Base-by-base conservation (phyloP, 1,140 invertebrate genomes). In the Atta texana region DNA sequence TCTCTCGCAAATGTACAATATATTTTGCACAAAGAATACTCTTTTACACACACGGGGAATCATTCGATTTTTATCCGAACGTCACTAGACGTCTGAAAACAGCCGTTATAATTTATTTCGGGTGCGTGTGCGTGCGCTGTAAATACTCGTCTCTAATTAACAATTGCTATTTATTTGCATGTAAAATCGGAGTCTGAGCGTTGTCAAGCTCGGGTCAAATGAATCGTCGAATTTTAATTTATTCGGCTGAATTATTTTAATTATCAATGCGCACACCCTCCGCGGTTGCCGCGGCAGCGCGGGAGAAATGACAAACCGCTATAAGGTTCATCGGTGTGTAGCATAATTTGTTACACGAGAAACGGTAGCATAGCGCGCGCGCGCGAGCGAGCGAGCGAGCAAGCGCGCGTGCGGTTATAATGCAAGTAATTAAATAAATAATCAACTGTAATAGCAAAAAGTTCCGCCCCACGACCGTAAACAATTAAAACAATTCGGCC, bases 341-440 rank as follows among this genome's bases (percentile, higher is more conserved):
- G 69, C 28, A 51, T 84, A 84, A 84, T 84, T 84, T 84, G 53
- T 55, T 68, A 31, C 63, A 14, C 77, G 69, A 84, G 55, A 28
- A 84, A 18, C 69, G 31, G 53, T 24, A 28, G 28, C 28, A 28
- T 28, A 28, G 55, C 21, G 55, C 10, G 39, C 34, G 34, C 31
- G 53, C 34, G 34, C 34, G 28, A 0, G 2, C 2, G 28, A 31
- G 3, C 28, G 28, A 31, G 28, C 28, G 28, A 31, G 28, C 28
- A 31, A n/a, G 31, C n/a, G 7, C 57, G 34, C 8, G 14, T 24
- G 21, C 24, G 12, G 24, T 34, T 84, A 75, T 75, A 84, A 84
- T 84, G 80, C 80, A 84, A 84, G 80, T 84, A 84, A 84, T 84
- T 84, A 84, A 84, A 84, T 84, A 84, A 84, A 84, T 84, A 84